These are phyloP conservation scores for Lasioglossum albipes DNA, from an alignment of 1,140 invertebrate genomes.

Conservation along the genomic window DNA sequence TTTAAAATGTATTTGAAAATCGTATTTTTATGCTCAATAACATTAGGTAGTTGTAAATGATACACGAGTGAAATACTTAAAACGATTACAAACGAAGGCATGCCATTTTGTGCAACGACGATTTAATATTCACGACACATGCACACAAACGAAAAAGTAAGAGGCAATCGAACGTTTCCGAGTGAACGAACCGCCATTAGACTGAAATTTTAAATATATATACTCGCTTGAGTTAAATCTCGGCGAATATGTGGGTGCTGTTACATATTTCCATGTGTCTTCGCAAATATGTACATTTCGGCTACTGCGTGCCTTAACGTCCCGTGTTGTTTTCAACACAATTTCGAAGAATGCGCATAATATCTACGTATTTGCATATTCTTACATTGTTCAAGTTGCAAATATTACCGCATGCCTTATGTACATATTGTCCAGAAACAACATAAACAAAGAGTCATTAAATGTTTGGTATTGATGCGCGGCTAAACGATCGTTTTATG, in stretches of 20 bases:
- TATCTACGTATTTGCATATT: background rate
- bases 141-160: background rate
- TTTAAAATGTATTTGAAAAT: slow-evolving; percentile 9
- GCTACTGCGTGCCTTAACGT: background rate
- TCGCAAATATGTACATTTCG: slow-evolving; percentile 8
- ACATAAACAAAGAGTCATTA: background rate
- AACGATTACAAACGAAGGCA: background rate
- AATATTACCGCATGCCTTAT: slow-evolving; percentile 33
- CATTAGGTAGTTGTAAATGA: slow-evolving; percentile 6
- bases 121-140: background rate
- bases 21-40: slow-evolving; percentile 40
- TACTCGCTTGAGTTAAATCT: background rate
- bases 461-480: background rate
- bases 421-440: slow-evolving; percentile 2
- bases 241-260: slow-evolving; percentile 29
- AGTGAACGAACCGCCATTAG: background rate
- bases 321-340: background rate
- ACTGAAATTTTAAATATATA: background rate
- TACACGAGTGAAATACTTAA: background rate
- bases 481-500: background rate
- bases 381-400: slow-evolving; percentile 11
- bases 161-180: background rate
- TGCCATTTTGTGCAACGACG: background rate
- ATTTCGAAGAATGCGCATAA: background rate
- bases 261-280: background rate